Conservation (phyloP, 2,113 vertebrate genomes). For the Crypturellus undulatus region DNA sequence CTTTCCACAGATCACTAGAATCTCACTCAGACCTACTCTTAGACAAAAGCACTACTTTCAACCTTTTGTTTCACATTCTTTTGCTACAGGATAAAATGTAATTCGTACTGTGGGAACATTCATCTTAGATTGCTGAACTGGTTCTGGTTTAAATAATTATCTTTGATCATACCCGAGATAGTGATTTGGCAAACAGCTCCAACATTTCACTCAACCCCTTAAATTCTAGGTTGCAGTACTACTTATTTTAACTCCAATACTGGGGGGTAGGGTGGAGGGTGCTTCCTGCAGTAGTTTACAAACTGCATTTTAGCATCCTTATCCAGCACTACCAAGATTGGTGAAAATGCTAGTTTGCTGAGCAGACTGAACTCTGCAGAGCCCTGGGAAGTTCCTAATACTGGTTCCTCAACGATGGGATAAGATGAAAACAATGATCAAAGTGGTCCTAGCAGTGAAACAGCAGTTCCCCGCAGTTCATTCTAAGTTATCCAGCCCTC, state of each 20-base stretch:
- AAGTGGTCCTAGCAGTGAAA: fast-evolving
- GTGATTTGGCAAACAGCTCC: not conserved
- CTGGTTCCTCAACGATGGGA: fast-evolving
- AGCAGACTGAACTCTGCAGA: not conserved
- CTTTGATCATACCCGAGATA: not conserved
- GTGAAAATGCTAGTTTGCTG: not conserved
- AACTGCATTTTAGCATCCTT: not conserved
- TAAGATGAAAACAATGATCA: not conserved
- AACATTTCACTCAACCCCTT: not conserved
- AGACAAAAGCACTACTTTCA: not conserved
- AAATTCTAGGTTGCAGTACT: not conserved
- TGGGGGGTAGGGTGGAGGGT: not conserved
- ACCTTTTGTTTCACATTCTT: not conserved
- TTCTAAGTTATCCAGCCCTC: not conserved
- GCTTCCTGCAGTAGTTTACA: not conserved
- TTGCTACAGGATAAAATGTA: not conserved
- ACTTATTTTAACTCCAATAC: not conserved
- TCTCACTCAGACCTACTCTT: not conserved
- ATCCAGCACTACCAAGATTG: fast-evolving
- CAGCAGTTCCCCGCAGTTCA: not conserved
- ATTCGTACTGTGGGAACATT: not conserved
- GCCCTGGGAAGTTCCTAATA: not conserved
- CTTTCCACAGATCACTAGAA: not conserved
- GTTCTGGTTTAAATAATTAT: not conserved
- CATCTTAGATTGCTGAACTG: not conserved